Base-by-base conservation (phyloP, 53 echinoderm and acorn worm species). In the Pentamera pediparva region DNA sequence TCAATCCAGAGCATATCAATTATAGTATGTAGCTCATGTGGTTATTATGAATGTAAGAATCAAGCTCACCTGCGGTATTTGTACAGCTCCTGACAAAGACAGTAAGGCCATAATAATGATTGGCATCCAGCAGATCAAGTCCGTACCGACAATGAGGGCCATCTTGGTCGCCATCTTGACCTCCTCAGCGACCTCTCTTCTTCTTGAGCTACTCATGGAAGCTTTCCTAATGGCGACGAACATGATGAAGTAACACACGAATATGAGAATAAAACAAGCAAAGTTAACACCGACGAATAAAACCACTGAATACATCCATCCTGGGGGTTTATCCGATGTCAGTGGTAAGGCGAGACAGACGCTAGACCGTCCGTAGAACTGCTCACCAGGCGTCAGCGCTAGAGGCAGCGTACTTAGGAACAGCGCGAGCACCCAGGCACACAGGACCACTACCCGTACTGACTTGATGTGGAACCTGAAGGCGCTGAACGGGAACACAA, bases 131-230 rank as follows among this genome's bases (percentile, higher is more conserved):
- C 93, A 93, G 15, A 80, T 84, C 74, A 93, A 86, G 64, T 93
- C 93, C 18, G 93, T 93, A 17, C 86, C 84, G 0, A 93, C 89
- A 36, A 93, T 93, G 26, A 93, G 86, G 13, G 89, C 93, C 93
- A 93, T 93, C 57, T 93, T 93, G 29, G 93, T 93, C 58, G 93
- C 93, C 93, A 93, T 93, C 76, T 93, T 93, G 76, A 93, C 75
- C 39, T 93, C 93, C 48, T 93, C 87, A 10, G 84, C 37, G 21
- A 72, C 76, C 75, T 86, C 89, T 29, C 89, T 71, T 35, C 84
- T 80, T 65, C 88, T 84, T 35, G 92, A 85, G 79, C 87, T 87
- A 65, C 87, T 82, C 59, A 80, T 62, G 20, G 89, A 89, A 9
- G 95, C 87, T 25, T 81, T 74, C 29, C 90, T 87, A 38, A 95